These are phyloP conservation scores for Merops nubicus DNA, from an alignment of 2,113 vertebrate species.

Conservation along the genomic window DNA sequence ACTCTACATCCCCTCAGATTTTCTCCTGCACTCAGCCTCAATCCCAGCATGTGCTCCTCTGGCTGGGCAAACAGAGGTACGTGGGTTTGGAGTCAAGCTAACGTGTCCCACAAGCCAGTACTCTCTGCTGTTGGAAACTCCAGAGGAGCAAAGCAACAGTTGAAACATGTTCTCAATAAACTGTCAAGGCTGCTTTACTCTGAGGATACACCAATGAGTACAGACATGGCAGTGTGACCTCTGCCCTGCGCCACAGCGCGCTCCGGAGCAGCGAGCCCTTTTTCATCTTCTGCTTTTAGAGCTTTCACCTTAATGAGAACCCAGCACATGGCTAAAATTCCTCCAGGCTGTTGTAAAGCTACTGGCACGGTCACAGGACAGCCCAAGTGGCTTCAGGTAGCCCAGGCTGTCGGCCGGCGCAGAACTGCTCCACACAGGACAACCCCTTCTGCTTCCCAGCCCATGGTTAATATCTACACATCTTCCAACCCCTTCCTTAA, in stretches of 20 bases:
- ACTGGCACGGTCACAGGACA: not conserved
- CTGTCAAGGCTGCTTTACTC: not conserved
- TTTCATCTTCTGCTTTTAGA: not conserved
- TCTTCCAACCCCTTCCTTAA: not conserved
- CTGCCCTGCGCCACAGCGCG: not conserved
- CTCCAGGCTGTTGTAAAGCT: not conserved
- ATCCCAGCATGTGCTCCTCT: not conserved
- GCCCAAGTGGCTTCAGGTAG: not conserved
- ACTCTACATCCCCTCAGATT: not conserved
- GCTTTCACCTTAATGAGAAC: not conserved
- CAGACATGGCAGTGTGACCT: not conserved
- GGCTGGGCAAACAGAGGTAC: not conserved
- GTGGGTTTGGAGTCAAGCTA: not conserved
- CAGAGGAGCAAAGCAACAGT: not conserved
- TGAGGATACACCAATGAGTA: not conserved
- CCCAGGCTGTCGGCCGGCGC: not conserved
- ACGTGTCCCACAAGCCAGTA: not conserved
- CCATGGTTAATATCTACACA: not conserved
- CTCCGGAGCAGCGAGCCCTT: not conserved
- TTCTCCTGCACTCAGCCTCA: not conserved
- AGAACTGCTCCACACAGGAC: not conserved
- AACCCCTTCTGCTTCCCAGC: not conserved
- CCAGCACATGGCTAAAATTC: not conserved
- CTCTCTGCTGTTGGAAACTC: not conserved
- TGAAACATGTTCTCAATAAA: conserved; percentile 27